Percentiles rank a stretch among this genome's conserved stretches.
phyloP scores from a whole-genome alignment of 1,140 invertebrate species.

The Eriocheir sinensis region DNA sequence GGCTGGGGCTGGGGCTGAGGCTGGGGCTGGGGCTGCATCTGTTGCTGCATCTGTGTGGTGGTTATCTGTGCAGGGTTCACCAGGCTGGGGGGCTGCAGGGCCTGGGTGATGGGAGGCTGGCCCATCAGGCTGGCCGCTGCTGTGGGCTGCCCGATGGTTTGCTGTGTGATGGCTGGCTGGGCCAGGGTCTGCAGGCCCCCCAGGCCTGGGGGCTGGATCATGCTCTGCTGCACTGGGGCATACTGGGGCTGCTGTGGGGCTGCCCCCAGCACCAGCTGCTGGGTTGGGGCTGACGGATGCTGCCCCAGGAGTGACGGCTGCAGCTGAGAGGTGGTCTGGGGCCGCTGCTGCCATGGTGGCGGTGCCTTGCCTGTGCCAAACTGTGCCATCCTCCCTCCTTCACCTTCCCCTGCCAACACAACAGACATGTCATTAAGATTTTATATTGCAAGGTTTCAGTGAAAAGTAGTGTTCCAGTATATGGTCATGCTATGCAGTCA shows the following conservation, averaged over 20 bases:
- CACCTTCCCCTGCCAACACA: no score
- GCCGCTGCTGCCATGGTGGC: constrained; percentile 78
- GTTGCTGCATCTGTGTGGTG: constrained; percentile 73
- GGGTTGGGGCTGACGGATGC: constrained; percentile 75
- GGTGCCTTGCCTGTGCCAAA: constrained; percentile 76
- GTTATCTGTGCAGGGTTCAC: constrained; percentile 71
- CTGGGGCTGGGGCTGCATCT: constrained; percentile 76
- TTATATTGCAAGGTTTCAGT: neutral
- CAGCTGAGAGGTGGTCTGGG: constrained; percentile 73
- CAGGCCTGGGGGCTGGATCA: constrained; percentile 78
- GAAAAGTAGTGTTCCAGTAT: neutral
- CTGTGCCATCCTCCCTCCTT: constrained; percentile 75
- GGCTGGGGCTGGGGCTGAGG: constrained; percentile 72
- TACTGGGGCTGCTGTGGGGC: constrained; percentile 76
- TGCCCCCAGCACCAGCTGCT: constrained; percentile 71
- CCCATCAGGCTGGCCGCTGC: constrained; percentile 76
- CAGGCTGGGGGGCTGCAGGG: constrained; percentile 71
- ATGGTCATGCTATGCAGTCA: neutral
- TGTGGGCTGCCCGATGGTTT: constrained; percentile 70
- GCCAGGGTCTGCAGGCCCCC: constrained; percentile 74
- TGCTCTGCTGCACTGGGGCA: constrained; percentile 78
- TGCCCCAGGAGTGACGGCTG: constrained; percentile 77
- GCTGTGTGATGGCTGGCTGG: constrained; percentile 67
- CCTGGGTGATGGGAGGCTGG: constrained; percentile 78
- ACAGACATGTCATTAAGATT: neutral